phyloP scores from a whole-genome alignment of 2,888 invertebrate genomes.

The Aquatica leii region DNA sequence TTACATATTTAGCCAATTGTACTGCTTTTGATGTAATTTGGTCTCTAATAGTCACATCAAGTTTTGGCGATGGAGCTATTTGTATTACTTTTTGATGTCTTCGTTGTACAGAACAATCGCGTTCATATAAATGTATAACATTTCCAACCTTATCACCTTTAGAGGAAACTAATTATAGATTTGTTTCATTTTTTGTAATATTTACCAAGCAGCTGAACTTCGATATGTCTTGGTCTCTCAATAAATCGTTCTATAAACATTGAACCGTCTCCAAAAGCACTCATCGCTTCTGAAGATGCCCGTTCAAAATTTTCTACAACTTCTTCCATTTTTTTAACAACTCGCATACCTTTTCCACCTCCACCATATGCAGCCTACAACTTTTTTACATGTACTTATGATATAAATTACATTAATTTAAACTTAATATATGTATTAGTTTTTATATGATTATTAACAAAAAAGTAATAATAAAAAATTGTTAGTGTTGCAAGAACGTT shows the following conservation, averaged over 20 bases:
- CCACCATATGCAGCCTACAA: conserved; percentile 92
- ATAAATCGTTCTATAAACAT: conserved; percentile 99
- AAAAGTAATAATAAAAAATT: too few species aligned
- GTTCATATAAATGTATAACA: conserved; percentile 94
- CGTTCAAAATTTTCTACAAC: conserved; percentile 90
- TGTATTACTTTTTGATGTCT: conserved; percentile 99
- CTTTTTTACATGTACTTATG: conserved; percentile 16
- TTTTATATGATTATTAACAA: too few species aligned
- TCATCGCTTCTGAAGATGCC: conserved; percentile 93
- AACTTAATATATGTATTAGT: neutral
- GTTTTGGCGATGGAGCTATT: conserved; percentile 95
- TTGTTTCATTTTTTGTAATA: too few species aligned
- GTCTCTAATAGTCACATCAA: conserved; percentile 78
- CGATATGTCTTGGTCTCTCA: conserved; percentile 97
- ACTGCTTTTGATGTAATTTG: conserved; percentile 92
- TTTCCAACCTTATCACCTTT: conserved; percentile 93
- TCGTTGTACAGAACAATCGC: conserved; percentile 98
- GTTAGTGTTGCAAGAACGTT: too few species aligned
- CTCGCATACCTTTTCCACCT: conserved; percentile 95
- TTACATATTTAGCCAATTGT: conserved; percentile 87
- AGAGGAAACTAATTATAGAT: conserved; percentile 4
- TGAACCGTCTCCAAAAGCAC: conserved; percentile 98
- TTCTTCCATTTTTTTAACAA: conserved; percentile 88
- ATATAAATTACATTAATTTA: neutral
- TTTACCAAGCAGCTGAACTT: conserved; percentile 84